Evolutionary conservation across 2,888 invertebrate genomes (phyloP).

Genomic region (Monopis laevigella): DNA sequence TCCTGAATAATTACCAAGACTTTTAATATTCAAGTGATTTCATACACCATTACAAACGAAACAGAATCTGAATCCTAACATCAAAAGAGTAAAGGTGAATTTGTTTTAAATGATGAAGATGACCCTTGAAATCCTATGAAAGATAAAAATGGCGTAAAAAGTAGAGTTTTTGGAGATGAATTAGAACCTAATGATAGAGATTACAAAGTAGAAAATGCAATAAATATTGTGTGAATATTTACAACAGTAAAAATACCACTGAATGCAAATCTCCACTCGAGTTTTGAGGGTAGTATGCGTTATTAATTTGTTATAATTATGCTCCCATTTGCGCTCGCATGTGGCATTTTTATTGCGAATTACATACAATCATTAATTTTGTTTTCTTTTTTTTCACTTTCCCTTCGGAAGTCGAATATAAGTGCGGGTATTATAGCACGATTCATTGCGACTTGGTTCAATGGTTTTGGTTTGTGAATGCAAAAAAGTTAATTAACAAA

Average conservation of each 20-base stretch:
- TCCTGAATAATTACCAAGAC: slow-evolving; percentile 68
- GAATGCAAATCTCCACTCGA: slow-evolving; percentile 65
- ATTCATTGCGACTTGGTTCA: slow-evolving; percentile 1
- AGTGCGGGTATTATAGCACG: neutral
- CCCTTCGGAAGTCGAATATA: slow-evolving; percentile 20
- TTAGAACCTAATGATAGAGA: slow-evolving; percentile 14
- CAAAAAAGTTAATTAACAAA: slow-evolving; percentile 38
- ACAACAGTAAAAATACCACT: slow-evolving; percentile 53
- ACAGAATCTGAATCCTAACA: slow-evolving; percentile 27
- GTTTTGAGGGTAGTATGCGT: slow-evolving; percentile 64
- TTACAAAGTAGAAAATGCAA: slow-evolving; percentile 24
- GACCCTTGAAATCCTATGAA: slow-evolving; percentile 44
- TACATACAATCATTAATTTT: slow-evolving; percentile 66
- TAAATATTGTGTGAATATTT: slow-evolving; percentile 28
- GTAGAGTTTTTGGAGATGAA: slow-evolving; percentile 17
- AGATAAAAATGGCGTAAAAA: slow-evolving; percentile 28
- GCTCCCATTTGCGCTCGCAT: slow-evolving; percentile 58
- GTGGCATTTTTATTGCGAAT: slow-evolving; percentile 68
- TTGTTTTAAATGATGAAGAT: slow-evolving; percentile 32
- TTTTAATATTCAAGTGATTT: slow-evolving; percentile 68
- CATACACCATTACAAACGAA: slow-evolving; percentile 20
- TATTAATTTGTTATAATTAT: slow-evolving; percentile 67
- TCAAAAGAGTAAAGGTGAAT: slow-evolving; percentile 28
- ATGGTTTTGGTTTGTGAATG: slow-evolving; percentile 26
- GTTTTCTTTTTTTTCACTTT: slow-evolving; percentile 49